Base-by-base conservation (phyloP, 2,797 vertebrate genomes). In the Acanthurus leucopareius region DNA sequence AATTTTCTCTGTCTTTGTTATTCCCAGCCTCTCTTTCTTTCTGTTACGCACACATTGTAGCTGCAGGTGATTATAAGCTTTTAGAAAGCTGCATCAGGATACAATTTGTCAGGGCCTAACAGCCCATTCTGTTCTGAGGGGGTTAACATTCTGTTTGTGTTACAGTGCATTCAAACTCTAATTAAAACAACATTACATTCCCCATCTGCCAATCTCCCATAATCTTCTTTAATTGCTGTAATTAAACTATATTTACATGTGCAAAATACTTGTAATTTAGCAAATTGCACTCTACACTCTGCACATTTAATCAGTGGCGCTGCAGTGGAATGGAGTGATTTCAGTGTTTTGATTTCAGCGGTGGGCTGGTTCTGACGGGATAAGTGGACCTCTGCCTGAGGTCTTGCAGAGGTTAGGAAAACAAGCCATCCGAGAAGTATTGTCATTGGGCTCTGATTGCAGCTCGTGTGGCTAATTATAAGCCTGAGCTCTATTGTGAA, bases 211-310 rank as follows among this genome's bases (percentile, higher is more conserved):
- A 99, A 98, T 99, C 97, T 99, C 96, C 97, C 97, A 96, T 98
- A 98, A 99, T 99, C 97, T 97, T 97, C 97, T 97, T 97, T 99
- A 99, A 99, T 99, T 99, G 97, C 97, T 96, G 97, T 98, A 98
- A 99, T 99, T 99, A 99, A 98, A 99, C 97, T 98, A 98, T 99
- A 99, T 99, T 99, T 99, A 99, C 97, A 98, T 98, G 97, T 97
- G 97, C 97, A 98, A 97, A 99, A 99, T 99, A 98, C 97, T 99
- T 99, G 97, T 99, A 98, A 99, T 99, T 99, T 99, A 99, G 97
- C 97, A 98, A 98, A 99, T 99, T 99, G 97, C 97, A 97, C 97
- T 98, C 97, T 97, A 97, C 97, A 96, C 96, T 97, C 96, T 94
- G 96, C 97, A 96, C 96, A 96, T 98, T 97, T 98, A 99, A 99